Percentiles rank a stretch among this genome's conserved stretches.
phyloP scores from a whole-genome alignment of 2,113 vertebrate species.

The Oncorhynchus clarkii region DNA sequence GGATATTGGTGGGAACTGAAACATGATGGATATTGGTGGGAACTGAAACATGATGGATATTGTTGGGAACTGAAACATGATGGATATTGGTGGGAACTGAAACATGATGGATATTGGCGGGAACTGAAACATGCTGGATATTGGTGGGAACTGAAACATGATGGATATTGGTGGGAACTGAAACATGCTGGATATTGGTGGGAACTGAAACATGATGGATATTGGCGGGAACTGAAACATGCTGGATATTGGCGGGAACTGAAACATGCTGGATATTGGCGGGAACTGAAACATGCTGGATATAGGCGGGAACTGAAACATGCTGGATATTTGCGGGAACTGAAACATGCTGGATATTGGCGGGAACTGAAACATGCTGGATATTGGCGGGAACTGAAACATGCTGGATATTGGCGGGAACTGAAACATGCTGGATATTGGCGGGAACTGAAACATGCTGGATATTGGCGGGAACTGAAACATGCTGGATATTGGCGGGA shows the following conservation, averaged over 20 bases:
- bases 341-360: slow-evolving; percentile 4
- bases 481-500: slow-evolving; percentile 7
- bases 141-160: neutral
- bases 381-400: too few species aligned
- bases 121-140: neutral
- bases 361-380: neutral
- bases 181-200: slow-evolving; percentile 6
- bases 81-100: slow-evolving; percentile 8
- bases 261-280: slow-evolving; percentile 7
- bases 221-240: slow-evolving; percentile 5
- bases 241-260: slow-evolving; percentile 5
- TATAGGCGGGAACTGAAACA: slow-evolving; percentile 4
- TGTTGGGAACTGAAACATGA: neutral
- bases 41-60: neutral
- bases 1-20: slow-evolving; percentile 7
- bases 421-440: slow-evolving; percentile 4
- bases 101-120: slow-evolving; percentile 6
- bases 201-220: neutral
- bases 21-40: slow-evolving; percentile 6
- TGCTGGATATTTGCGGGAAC: slow-evolving; percentile 6
- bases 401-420: slow-evolving; percentile 7
- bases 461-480: slow-evolving; percentile 7
- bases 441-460: neutral
- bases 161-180: slow-evolving; percentile 7
- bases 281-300: neutral